These are phyloP conservation scores for Eumerus sabulonum DNA, from an alignment of 2,888 invertebrate species.

Conservation along the genomic window DNA sequence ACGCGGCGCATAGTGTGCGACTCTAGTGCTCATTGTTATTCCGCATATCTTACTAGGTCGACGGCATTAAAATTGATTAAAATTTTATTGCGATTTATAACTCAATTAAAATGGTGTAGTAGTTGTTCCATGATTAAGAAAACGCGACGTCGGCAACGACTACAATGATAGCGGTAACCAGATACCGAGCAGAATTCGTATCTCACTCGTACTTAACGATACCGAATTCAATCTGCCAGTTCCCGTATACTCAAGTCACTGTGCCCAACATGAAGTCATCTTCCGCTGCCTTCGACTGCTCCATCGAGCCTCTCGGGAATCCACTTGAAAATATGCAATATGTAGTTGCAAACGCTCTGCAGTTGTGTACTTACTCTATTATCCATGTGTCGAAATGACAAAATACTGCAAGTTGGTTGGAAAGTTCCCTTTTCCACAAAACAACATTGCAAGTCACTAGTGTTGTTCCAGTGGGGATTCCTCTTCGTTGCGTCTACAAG, in stretches of 20 bases:
- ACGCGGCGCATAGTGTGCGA: background rate
- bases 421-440: conserved; percentile 46
- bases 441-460: conserved; percentile 50
- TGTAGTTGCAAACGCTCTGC: conserved; percentile 38
- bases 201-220: conserved; percentile 32
- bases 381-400: conserved; percentile 32
- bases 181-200: background rate
- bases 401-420: conserved; percentile 35
- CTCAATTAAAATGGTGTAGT: conserved; percentile 68
- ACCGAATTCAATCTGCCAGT: conserved; percentile 58
- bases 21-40: conserved; percentile 56
- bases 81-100: conserved; percentile 67
- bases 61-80: conserved; percentile 68
- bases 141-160: conserved; percentile 44
- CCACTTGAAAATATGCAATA: conserved; percentile 54
- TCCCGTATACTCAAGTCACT: conserved; percentile 36
- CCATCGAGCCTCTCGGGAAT: conserved; percentile 14
- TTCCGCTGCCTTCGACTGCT: background rate
- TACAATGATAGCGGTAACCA: conserved; percentile 12
- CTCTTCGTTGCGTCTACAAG: no score
- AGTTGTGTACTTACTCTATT: background rate
- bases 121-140: conserved; percentile 62
- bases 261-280: conserved; percentile 57
- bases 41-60: conserved; percentile 69
- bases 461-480: conserved; percentile 50